Percentiles rank a stretch among this genome's conserved stretches.
Conservation (phyloP, 2,888 invertebrate species). For the Andrena haemorrhoa region DNA sequence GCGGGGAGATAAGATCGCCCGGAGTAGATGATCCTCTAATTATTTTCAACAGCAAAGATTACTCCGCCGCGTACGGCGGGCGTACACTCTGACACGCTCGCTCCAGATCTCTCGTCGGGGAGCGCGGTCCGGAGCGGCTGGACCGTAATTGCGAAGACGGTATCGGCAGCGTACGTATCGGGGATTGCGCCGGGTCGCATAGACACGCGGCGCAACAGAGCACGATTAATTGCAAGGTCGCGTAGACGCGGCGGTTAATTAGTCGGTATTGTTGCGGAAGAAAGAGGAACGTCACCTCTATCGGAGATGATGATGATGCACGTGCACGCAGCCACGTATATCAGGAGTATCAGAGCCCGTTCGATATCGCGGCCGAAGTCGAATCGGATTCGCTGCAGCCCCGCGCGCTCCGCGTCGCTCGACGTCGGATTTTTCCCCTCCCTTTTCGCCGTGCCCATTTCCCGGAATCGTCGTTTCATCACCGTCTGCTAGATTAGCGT, state of each 20-base stretch:
- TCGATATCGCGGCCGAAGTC: constrained; percentile 11
- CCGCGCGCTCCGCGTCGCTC: not conserved
- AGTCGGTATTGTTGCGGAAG: constrained; percentile 51
- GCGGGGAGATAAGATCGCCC: not conserved
- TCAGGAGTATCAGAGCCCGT: constrained; percentile 7
- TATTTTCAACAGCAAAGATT: not conserved
- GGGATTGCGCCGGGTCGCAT: constrained; percentile 36
- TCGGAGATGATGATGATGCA: constrained; percentile 20
- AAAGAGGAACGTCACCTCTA: constrained; percentile 49
- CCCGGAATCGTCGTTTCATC: constrained; percentile 11
- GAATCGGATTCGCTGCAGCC: constrained; percentile 39
- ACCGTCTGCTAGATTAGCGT: not conserved
- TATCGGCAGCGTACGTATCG: constrained; percentile 28
- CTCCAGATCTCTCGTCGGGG: constrained; percentile 1
- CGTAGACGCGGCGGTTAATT: constrained; percentile 58
- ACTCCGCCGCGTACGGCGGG: not conserved
- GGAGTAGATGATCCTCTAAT: not conserved
- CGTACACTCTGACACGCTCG: not conserved
- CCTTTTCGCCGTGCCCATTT: not conserved
- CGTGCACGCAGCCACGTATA: constrained; percentile 8
- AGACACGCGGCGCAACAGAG: constrained; percentile 24
- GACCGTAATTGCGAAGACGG: constrained; percentile 21
- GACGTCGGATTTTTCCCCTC: constrained; percentile 18
- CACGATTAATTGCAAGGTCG: constrained; percentile 64
- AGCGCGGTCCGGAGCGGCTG: constrained; percentile 12